Conservation (phyloP, 2,797 vertebrate genomes). For the Chelonia mydas region DNA sequence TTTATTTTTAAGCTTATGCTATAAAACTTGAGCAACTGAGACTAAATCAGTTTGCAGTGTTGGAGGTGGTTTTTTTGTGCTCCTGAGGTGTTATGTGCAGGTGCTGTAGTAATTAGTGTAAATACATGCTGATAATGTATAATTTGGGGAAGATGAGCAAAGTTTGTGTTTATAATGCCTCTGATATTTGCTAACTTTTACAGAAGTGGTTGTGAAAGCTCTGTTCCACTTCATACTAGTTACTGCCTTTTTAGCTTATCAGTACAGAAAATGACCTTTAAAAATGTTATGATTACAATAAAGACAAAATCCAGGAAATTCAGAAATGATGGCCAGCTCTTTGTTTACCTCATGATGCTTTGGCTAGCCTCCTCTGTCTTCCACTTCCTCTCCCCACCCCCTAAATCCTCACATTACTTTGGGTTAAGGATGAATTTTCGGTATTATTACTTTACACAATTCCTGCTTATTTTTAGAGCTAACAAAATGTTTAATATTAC, state of each 20-base stretch:
- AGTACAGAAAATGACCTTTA: not conserved
- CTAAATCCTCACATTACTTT: not conserved
- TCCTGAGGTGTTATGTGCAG: not conserved
- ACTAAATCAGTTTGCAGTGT: not conserved
- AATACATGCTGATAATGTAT: conserved; percentile 7
- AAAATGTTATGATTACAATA: not conserved
- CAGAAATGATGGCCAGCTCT: not conserved
- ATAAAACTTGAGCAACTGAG: conserved; percentile 11
- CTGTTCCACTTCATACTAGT: not conserved
- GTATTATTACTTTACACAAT: not conserved
- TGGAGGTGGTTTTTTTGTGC: conserved; percentile 22
- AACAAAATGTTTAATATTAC: not conserved
- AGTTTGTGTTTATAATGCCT: conserved; percentile 21
- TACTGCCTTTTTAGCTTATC: not conserved
- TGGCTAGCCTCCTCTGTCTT: not conserved
- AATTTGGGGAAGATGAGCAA: not conserved
- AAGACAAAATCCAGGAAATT: not conserved
- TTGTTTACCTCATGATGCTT: not conserved
- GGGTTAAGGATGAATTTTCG: not conserved
- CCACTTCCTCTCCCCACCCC: accelerated
- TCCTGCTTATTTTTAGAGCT: not conserved
- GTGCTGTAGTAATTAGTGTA: conserved; percentile 53
- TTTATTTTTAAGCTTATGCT: conserved; percentile 60
- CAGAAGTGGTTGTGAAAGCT: not conserved
- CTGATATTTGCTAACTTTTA: not conserved